Evolutionary conservation across 2,113 vertebrate genomes (phyloP).

Genomic region (Etheostoma spectabile): DNA sequence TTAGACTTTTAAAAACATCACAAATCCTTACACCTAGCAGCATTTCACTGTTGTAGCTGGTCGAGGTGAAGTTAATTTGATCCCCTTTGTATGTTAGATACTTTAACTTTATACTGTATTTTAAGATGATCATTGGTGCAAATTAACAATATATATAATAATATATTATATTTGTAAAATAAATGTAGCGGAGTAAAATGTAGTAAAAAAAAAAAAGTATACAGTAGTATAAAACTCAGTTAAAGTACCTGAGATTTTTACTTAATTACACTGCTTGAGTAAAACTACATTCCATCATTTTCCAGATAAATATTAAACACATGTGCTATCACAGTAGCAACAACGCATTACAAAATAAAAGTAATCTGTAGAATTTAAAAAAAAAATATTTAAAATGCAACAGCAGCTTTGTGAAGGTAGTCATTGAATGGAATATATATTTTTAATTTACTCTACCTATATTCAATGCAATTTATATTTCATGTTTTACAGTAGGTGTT

Average conservation of each 20-base stretch:
- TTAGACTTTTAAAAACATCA: too few species aligned
- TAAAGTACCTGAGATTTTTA: neutral
- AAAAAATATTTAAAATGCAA: neutral
- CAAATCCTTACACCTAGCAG: too few species aligned
- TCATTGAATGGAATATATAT: neutral
- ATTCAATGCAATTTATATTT: neutral
- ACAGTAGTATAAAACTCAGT: neutral
- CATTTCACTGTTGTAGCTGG: neutral
- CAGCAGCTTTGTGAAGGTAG: neutral
- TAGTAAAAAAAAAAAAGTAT: neutral
- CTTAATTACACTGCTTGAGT: neutral
- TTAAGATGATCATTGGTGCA: neutral
- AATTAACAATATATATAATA: too few species aligned
- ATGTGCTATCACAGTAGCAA: too few species aligned
- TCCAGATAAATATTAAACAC: neutral
- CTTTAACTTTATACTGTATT: neutral
- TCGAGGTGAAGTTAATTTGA: neutral
- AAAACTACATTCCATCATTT: neutral
- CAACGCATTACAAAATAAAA: conserved; percentile 4
- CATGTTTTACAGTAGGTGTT: neutral
- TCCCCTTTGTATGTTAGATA: too few species aligned
- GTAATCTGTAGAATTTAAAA: neutral
- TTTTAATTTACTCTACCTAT: neutral
- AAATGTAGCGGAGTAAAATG: neutral
- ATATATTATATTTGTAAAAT: neutral